Base-by-base conservation (phyloP, 2,113 vertebrate species). In the Austrofundulus limnaeus region DNA sequence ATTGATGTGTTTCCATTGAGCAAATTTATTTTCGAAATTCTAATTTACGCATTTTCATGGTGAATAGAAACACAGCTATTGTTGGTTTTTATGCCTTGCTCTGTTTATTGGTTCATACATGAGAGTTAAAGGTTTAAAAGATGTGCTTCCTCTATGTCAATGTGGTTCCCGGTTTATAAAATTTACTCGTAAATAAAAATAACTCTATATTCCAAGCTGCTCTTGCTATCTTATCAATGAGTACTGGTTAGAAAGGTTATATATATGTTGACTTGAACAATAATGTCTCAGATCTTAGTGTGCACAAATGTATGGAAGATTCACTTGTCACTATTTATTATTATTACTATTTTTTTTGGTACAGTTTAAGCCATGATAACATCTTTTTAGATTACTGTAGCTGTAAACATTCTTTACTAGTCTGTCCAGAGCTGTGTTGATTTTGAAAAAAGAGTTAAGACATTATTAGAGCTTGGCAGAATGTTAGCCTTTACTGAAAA, bases 381-480 rank as follows among this genome's bases (percentile, higher is more conserved):
- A 28, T 42, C 64, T 16, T 28, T 13, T 59, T 57, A 39, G 43
- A 20, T 56, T 50, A 34, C 9, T 34, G 31, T 34, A 34, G 34
- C 54, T 57, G 20, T 68, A 41, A 55, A 54, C 54, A 59, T 54
- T 62, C 43, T 34, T 47, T 55, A 34, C 60, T 11, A n/a, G 57
- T 69, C 42, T 59, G 48, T 67, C 46, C 49, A 63, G 11, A n/a
- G 37, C 25, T 7, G 14, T 79, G 73, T 77, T 75, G 70, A 80
- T 77, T 77, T 41, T 74, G 63, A 77, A 83, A 81, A 83, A 50
- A 72, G 51, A 54, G 52, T 66, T 24, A 65, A 62, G 51, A 71
- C 63, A 69, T 79, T 77, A 61, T 81, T 75, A 54, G 16, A 75
- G 46, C 53, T 63, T 69, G 66, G 64, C 56, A 76, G 59, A 46